These are phyloP conservation scores for Ardeotis arabs DNA, from an alignment of 2,113 vertebrate species.

Conservation along the genomic window DNA sequence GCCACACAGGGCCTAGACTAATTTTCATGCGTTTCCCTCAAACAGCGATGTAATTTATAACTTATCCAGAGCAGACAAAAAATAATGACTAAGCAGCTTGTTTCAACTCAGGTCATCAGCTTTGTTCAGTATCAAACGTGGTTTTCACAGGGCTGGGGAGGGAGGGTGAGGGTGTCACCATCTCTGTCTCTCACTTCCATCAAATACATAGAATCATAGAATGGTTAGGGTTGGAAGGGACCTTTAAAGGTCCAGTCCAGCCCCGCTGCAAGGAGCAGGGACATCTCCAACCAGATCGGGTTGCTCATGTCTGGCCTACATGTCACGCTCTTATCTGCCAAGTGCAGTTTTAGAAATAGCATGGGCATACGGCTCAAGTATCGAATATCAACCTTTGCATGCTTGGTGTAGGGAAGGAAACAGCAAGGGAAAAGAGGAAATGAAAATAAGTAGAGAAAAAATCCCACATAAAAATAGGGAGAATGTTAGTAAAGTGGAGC, in stretches of 20 bases:
- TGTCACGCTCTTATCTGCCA: not conserved
- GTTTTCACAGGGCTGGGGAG: not conserved
- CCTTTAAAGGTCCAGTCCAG: too few species aligned
- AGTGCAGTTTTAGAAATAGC: not conserved
- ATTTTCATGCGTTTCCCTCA: conserved; percentile 18
- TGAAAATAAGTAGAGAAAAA: conserved; percentile 19
- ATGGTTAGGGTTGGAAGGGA: too few species aligned
- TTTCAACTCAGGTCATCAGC: not conserved
- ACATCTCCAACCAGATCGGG: too few species aligned
- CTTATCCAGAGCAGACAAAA: not conserved
- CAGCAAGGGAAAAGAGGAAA: conserved; percentile 59
- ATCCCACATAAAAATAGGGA: conserved; percentile 26
- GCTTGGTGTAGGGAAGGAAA: conserved; percentile 25
- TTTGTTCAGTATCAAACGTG: not conserved
- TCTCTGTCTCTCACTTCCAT: not conserved
- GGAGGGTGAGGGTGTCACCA: not conserved
- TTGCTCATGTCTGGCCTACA: too few species aligned
- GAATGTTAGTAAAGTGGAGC: conserved; percentile 10
- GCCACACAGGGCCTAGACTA: conserved; percentile 3
- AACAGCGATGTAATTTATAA: conserved; percentile 33
- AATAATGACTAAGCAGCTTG: conserved; percentile 31
- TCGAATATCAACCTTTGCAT: not conserved
- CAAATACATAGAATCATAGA: not conserved
- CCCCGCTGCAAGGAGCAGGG: too few species aligned
- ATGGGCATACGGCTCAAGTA: not conserved